Base-by-base conservation (phyloP, 2,797 vertebrate genomes). In the Cheirogaleus major region DNA sequence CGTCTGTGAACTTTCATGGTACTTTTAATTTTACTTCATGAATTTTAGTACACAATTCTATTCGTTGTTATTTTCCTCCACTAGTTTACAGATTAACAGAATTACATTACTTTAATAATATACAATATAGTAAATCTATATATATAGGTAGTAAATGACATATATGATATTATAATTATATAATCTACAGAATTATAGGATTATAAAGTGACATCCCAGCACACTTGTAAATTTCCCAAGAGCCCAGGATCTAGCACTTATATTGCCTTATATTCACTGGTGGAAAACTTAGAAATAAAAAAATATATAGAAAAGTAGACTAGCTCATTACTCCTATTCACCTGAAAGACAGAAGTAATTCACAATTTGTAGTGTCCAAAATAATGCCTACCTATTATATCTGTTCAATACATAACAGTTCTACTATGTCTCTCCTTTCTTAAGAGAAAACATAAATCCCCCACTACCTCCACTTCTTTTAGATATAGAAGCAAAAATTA, bases 21-120 rank as follows among this genome's bases (percentile, higher is more conserved):
- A 65, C 38, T 69, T 93, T 83, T 41, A 30, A 38, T 63, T 92
- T 35, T 81, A 57, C 8, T 90, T 80, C n/a, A 48, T 84, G 15
- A 6, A 61, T 48, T 84, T 96, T 83, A 41, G 41, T 55, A 78
- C n/a, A 63, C 63, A 5, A 45, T 91, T 52, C 13, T 32, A 48
- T 86, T 82, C 4, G 20, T 25, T 45, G 55, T 72, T 70, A 69
- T 65, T 94, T 91, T 65, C 35, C 35, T 88, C 12, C 48, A 59
- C 25, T 84, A 63, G 25, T 90, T 95, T 90, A 79, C 12, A 75
- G 5, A 85, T 11, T 95, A 83, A 86, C 5, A 72, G n/a, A 96
- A 91, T 70, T 38, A 91, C 45, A 48, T 67, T 57, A 48, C n/a
- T 63, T 65, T 75, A 84, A 91, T 75, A 90, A 65, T n/a, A 88